Conservation (phyloP, 2,888 invertebrate genomes). For the Hirtodrosophila confusa region DNA sequence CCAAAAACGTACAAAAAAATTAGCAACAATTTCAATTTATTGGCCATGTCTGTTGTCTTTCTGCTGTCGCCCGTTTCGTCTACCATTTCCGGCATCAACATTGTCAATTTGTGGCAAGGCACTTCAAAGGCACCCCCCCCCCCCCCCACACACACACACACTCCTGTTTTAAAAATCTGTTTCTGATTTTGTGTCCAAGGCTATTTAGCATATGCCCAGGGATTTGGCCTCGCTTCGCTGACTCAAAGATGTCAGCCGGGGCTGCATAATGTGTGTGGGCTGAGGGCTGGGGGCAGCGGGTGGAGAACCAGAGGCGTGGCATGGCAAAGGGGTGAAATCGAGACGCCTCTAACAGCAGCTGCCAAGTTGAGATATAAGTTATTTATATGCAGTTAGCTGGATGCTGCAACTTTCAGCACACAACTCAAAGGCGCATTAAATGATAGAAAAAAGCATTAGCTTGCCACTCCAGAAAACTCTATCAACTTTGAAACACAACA, state of each 20-base stretch:
- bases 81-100: slow-evolving; percentile 61
- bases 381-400: slow-evolving; percentile 2
- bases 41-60: slow-evolving; percentile 40
- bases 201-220: slow-evolving; percentile 57
- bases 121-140: slow-evolving; percentile 55
- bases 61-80: slow-evolving; percentile 32
- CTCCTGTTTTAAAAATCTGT: slow-evolving; percentile 36
- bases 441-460: too few species aligned
- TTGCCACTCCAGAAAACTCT: too few species aligned
- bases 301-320: too few species aligned
- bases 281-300: too few species aligned
- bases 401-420: slow-evolving; percentile 9
- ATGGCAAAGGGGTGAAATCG: slow-evolving; percentile 26
- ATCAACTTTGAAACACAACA: too few species aligned
- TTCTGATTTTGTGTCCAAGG: slow-evolving; percentile 52
- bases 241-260: slow-evolving; percentile 45
- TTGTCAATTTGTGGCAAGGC: slow-evolving; percentile 61
- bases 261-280: slow-evolving; percentile 20
- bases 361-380: slow-evolving; percentile 18
- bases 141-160: slow-evolving; percentile 1
- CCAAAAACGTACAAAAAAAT: slow-evolving; percentile 20
- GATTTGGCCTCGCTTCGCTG: slow-evolving; percentile 50
- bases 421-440: too few species aligned
- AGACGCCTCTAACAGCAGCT: slow-evolving; percentile 25
- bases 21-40: slow-evolving; percentile 71